Evolutionary conservation across 2,888 invertebrate genomes (phyloP).

Genomic region (Neelides folsomi): DNA sequence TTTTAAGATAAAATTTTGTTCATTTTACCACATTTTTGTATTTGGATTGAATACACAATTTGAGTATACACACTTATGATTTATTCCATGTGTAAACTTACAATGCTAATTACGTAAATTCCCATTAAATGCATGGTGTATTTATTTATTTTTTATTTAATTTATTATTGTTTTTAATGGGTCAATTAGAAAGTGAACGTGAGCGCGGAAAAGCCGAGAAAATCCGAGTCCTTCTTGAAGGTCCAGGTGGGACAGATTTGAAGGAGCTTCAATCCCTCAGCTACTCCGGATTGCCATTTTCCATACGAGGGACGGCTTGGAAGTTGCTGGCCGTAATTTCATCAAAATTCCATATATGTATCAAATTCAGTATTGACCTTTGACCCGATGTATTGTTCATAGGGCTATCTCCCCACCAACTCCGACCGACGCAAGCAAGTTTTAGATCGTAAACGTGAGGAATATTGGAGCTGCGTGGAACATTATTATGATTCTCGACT

Average conservation of each 20-base stretch:
- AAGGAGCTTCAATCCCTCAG: slow-evolving; percentile 75
- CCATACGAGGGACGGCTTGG: slow-evolving; percentile 59
- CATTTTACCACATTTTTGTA: too few species aligned
- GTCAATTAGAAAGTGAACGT: slow-evolving; percentile 37
- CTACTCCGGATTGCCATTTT: slow-evolving; percentile 93
- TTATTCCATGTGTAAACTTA: too few species aligned
- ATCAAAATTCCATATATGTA: background rate
- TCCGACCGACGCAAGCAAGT: slow-evolving; percentile 75
- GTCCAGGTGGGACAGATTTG: slow-evolving; percentile 57
- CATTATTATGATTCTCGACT: slow-evolving; percentile 91
- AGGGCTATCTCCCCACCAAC: slow-evolving; percentile 89
- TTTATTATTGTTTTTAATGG: too few species aligned
- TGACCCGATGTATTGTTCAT: slow-evolving; percentile 30
- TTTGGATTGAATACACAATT: too few species aligned
- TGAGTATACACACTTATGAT: too few species aligned
- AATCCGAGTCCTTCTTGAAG: slow-evolving; percentile 65
- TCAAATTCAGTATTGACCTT: slow-evolving; percentile 1
- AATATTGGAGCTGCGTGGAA: slow-evolving; percentile 87
- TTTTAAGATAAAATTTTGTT: too few species aligned
- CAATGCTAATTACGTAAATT: too few species aligned
- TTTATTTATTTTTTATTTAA: too few species aligned
- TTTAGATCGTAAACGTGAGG: slow-evolving; percentile 79
- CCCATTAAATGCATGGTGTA: too few species aligned
- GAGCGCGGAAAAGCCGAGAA: slow-evolving; percentile 63
- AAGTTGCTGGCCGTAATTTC: slow-evolving; percentile 50